These are phyloP conservation scores for Cosmorhoe ocellata DNA, from an alignment of 2,888 invertebrate species.

Conservation along the genomic window DNA sequence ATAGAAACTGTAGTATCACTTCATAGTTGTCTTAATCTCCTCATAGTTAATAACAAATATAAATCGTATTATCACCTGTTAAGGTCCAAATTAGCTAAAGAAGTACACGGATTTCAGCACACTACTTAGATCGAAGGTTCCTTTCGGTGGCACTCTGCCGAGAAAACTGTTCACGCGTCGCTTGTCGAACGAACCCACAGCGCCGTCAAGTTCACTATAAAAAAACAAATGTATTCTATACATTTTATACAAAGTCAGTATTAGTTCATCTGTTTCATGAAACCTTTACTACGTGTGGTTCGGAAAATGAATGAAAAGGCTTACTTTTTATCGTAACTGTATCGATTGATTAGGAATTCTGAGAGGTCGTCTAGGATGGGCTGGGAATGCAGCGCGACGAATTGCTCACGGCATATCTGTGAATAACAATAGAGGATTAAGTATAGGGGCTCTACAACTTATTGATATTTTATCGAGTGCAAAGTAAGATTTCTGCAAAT, in stretches of 20 bases:
- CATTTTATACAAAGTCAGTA: neutral
- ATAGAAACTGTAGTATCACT: too few relatives aligned
- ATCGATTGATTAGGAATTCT: slow-evolving; percentile 85
- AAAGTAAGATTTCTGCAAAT: too few relatives aligned
- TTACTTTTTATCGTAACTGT: slow-evolving; percentile 83
- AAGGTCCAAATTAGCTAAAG: slow-evolving; percentile 85
- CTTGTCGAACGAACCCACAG: slow-evolving; percentile 80
- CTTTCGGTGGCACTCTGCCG: slow-evolving; percentile 86
- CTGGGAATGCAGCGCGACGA: slow-evolving; percentile 96
- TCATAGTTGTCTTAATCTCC: too few relatives aligned
- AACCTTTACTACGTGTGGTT: too few relatives aligned
- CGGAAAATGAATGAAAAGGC: neutral
- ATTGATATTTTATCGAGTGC: too few relatives aligned
- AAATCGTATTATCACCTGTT: slow-evolving; percentile 17
- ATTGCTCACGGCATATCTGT: slow-evolving; percentile 97
- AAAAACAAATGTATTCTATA: slow-evolving; percentile 18
- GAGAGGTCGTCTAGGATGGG: slow-evolving; percentile 95
- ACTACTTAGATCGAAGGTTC: slow-evolving; percentile 88
- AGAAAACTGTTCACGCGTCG: slow-evolving; percentile 84
- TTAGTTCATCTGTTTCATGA: neutral
- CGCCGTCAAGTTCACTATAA: slow-evolving; percentile 73
- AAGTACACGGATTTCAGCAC: slow-evolving; percentile 92
- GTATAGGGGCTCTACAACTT: too few relatives aligned
- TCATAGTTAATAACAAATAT: slow-evolving; percentile 16
- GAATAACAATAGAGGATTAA: neutral